Base-by-base conservation (phyloP, 2,113 vertebrate species). In the Lucifuga dentata region DNA sequence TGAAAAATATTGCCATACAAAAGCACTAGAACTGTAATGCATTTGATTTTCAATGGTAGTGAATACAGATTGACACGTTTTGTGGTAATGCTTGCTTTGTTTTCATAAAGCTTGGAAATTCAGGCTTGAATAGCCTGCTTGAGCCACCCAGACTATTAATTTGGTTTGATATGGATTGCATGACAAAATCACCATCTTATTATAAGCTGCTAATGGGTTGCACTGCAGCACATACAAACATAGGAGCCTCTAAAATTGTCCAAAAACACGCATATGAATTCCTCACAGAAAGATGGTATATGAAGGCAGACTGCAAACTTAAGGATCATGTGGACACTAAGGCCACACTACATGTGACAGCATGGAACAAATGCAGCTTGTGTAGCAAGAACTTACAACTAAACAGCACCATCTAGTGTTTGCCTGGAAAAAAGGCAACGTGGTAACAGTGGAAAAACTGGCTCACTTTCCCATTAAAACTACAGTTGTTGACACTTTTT, bases 401-500 rank as follows among this genome's bases (percentile, higher is more conserved):
- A 67, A 83, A 79, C 51, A 83, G 64, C 80, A n/a, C 85, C 90
- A 89, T 87, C 91, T 90, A 86, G 87, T 81, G 90, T 48, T 41
- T 15, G 10, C 4, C 35, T 26, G 20, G 7, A 12, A 45, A 15
- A 45, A 49, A 26, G 8, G 23, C 33, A 33, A 23, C 52, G 11
- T 53, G 6, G 8, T 5, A 5, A 29, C 0, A 9, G 11, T 15
- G 45, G 55, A 35, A 53, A 41, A 38, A 1, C 15, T 5, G 5
- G 2, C 13, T 41, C 0, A 12, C 11, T 41, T 41, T 66, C 12
- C 38, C n/a, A 32, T 56, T 26, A 60, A 40, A 32, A n/a, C n/a
- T n/a, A n/a, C n/a, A n/a, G n/a, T n/a, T 29, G 26, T 29, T 29
- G 26, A 29, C 12, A 8, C 11, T 44, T 8, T 8, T 17, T 11